phyloP scores from a whole-genome alignment of 2,797 vertebrate species.

The Pantherophis vulpinus region DNA sequence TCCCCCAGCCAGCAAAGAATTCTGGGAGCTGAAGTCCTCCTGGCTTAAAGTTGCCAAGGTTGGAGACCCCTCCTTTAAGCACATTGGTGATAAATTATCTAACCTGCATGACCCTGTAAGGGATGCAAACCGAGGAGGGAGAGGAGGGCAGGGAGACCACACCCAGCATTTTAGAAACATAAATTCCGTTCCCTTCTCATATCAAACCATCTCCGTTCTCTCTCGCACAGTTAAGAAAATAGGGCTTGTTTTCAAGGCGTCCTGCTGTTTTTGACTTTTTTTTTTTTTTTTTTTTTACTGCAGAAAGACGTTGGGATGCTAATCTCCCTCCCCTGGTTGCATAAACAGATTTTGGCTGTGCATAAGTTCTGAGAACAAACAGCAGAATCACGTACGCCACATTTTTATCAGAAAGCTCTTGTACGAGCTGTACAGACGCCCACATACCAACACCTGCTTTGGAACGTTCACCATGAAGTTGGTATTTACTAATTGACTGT shows the following conservation, averaged over 20 bases:
- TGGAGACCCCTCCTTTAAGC: constrained; percentile 17
- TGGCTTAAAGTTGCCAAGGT: too few species aligned
- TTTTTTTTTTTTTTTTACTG: neutral
- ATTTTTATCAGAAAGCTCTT: neutral
- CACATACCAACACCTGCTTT: neutral
- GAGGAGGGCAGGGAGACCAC: neutral
- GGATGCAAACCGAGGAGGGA: neutral
- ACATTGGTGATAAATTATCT: neutral
- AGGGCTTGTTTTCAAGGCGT: neutral
- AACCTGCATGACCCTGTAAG: neutral
- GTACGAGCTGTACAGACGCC: neutral
- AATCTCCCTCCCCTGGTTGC: neutral
- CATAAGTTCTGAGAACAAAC: neutral
- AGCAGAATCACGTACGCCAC: neutral
- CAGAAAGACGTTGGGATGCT: neutral
- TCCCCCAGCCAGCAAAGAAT: too few species aligned
- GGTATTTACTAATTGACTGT: neutral
- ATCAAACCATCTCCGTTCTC: neutral
- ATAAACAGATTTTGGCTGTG: neutral
- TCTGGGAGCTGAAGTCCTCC: too few species aligned
- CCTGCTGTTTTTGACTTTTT: neutral
- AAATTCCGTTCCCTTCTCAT: neutral
- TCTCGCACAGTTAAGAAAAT: neutral
- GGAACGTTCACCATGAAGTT: neutral
- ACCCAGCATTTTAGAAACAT: neutral